Evolutionary conservation across 2,797 vertebrate genomes (phyloP).

Genomic region (Buceros bicornis): DNA sequence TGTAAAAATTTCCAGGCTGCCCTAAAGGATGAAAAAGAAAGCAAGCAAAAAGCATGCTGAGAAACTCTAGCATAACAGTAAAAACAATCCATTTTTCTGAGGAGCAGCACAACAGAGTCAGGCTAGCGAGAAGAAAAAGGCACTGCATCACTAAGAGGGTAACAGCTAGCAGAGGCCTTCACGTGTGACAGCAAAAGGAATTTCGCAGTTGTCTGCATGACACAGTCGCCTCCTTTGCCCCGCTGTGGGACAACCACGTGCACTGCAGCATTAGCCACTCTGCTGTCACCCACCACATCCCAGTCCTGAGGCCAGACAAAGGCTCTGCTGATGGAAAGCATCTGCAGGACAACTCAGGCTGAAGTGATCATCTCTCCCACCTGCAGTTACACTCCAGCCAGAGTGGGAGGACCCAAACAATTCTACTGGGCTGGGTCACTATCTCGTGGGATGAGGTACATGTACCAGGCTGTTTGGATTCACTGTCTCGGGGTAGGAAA

Average conservation of each 20-base stretch:
- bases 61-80: neutral
- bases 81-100: neutral
- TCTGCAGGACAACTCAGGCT: neutral
- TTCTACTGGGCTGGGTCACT: neutral
- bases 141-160: neutral
- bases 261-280: neutral
- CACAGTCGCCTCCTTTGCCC: neutral
- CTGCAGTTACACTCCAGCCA: neutral
- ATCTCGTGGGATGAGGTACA: neutral
- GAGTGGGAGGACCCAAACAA: neutral
- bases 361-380: neutral
- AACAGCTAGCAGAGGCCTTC: neutral
- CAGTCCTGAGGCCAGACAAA: neutral
- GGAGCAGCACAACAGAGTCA: neutral
- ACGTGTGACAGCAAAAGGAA: neutral
- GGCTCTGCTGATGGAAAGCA: neutral
- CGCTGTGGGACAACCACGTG: neutral
- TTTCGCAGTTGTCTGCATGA: neutral
- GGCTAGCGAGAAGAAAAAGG: neutral
- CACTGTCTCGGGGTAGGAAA: neutral
- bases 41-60: neutral
- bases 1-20: slow-evolving; percentile 92
- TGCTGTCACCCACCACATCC: neutral
- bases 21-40: slow-evolving; percentile 78
- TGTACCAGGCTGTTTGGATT: neutral